phyloP scores from a whole-genome alignment of 2,797 vertebrate species.

The Aulostomus chinensis region DNA sequence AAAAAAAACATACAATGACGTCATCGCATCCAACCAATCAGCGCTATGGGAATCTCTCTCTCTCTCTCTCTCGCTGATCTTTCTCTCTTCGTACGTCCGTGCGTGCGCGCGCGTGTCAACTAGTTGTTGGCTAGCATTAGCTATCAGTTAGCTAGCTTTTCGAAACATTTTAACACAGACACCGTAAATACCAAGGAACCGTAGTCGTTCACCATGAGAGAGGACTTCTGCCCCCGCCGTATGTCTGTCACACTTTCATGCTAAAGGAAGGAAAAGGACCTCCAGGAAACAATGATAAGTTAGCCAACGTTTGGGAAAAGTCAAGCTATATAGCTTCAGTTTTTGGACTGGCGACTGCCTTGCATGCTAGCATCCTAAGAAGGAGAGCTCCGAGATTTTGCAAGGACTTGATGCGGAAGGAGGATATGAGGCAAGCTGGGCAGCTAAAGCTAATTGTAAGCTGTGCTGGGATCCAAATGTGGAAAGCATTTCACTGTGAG shows the following conservation, averaged over 20 bases:
- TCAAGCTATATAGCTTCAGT: slow-evolving; percentile 41
- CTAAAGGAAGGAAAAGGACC: slow-evolving; percentile 51
- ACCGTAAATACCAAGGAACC: slow-evolving; percentile 34
- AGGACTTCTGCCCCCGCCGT: slow-evolving; percentile 10
- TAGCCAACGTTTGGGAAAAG: slow-evolving; percentile 49
- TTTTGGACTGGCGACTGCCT: slow-evolving; percentile 30
- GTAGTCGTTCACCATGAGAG: slow-evolving; percentile 38
- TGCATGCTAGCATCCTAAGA: slow-evolving; percentile 55
- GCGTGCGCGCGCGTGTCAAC: slow-evolving; percentile 55
- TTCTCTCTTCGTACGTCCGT: slow-evolving; percentile 7
- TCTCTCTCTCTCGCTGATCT: slow-evolving; percentile 11
- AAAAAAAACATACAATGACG: no score
- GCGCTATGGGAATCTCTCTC: slow-evolving; percentile 51
- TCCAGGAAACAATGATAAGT: slow-evolving; percentile 50
- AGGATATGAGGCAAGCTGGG: slow-evolving; percentile 68
- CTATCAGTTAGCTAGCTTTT: slow-evolving; percentile 56
- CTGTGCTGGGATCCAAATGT: slow-evolving; percentile 46
- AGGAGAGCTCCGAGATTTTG: slow-evolving; percentile 69
- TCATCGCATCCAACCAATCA: slow-evolving; percentile 49
- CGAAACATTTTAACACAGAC: slow-evolving; percentile 46
- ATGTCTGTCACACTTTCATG: slow-evolving; percentile 18
- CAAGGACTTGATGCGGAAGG: slow-evolving; percentile 71
- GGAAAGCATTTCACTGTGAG: slow-evolving; percentile 44
- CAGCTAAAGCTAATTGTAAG: slow-evolving; percentile 65
- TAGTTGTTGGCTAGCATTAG: slow-evolving; percentile 71